phyloP scores from a whole-genome alignment of 2,797 vertebrate species.

The Vespertilio murinus region DNA sequence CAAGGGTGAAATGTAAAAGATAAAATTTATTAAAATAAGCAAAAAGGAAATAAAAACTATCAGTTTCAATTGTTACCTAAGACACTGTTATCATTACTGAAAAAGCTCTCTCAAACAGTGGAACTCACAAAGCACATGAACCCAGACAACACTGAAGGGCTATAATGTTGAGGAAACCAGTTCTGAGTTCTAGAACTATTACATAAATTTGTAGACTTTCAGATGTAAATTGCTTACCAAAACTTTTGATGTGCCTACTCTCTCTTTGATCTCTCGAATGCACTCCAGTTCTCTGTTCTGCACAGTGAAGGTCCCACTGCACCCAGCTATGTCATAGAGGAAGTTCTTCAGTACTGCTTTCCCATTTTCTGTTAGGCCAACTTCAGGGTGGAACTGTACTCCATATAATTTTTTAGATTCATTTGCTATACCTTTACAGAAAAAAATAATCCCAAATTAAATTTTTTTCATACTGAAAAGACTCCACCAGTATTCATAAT shows the following conservation, averaged over 20 bases:
- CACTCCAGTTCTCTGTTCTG: constrained; percentile 93
- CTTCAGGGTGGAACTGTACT: constrained; percentile 98
- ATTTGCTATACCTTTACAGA: constrained; percentile 92
- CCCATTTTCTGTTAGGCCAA: constrained; percentile 95
- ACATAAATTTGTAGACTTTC: background rate
- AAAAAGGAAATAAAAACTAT: background rate
- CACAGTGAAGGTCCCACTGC: constrained; percentile 95
- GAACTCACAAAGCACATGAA: background rate
- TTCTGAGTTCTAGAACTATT: background rate
- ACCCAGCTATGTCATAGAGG: constrained; percentile 96
- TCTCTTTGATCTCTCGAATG: constrained; percentile 93
- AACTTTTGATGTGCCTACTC: constrained; percentile 95
- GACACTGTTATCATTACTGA: background rate
- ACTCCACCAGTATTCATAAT: background rate
- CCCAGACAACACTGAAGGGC: background rate
- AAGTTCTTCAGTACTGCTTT: constrained; percentile 96
- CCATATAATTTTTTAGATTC: constrained; percentile 99
- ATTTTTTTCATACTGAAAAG: background rate
- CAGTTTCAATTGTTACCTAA: background rate
- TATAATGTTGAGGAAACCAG: background rate
- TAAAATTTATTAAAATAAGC: background rate
- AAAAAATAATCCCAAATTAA: background rate
- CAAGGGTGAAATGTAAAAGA: background rate
- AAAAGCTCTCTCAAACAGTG: background rate
- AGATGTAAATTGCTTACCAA: constrained; percentile 88